A percentile compares a stretch with the other conserved stretches of the same genome.
These are phyloP conservation scores for Xyrauchen texanus DNA, from an alignment of 2,113 vertebrate species.

Conservation along the genomic window DNA sequence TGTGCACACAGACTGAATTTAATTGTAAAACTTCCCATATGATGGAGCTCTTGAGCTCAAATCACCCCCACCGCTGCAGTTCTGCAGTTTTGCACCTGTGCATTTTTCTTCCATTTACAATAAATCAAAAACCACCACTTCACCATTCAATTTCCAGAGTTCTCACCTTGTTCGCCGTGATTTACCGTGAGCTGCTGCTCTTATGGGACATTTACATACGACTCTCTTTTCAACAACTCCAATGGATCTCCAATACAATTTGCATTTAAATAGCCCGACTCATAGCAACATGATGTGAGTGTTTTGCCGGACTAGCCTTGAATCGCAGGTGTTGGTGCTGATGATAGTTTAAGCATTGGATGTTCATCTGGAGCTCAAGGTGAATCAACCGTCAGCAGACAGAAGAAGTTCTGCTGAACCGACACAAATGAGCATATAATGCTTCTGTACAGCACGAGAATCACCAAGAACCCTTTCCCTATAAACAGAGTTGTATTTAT, in stretches of 20 bases:
- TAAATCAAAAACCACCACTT: conserved; percentile 62
- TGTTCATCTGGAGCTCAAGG: conserved; percentile 61
- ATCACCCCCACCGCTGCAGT: conserved; percentile 3
- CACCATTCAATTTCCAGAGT: conserved; percentile 73
- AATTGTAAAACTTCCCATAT: neutral
- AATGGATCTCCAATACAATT: conserved; percentile 81
- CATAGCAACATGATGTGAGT: conserved; percentile 78
- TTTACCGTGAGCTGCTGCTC: conserved; percentile 53
- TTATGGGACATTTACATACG: conserved; percentile 80
- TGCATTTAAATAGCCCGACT: conserved; percentile 84
- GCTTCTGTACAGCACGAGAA: no score
- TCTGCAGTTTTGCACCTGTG: conserved; percentile 49
- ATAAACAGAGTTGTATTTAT: no score
- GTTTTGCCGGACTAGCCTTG: conserved; percentile 77
- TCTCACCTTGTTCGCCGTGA: conserved; percentile 76
- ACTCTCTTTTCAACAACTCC: conserved; percentile 73
- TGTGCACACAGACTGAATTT: no score
- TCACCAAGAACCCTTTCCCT: no score
- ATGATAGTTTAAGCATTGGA: conserved; percentile 50
- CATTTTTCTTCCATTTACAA: conserved; percentile 58
- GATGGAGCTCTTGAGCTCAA: neutral
- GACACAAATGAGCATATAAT: neutral
- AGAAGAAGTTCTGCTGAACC: conserved; percentile 11
- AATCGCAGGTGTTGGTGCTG: conserved; percentile 64
- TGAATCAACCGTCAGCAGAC: conserved; percentile 55